Conservation (phyloP, 2,113 vertebrate species). For the Grammomys surdaster region DNA sequence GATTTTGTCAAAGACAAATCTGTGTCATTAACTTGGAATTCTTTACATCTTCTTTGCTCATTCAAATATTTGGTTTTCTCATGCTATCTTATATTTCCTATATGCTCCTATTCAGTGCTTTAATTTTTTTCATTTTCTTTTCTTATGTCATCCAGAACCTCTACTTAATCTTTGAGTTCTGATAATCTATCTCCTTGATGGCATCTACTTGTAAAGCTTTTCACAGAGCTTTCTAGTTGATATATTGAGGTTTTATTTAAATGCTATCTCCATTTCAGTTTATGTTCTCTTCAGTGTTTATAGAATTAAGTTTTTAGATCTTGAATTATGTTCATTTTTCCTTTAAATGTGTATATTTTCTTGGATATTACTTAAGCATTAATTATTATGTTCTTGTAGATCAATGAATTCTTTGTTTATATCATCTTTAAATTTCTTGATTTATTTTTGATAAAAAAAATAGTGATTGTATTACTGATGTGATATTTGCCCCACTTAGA, state of each 20-base stretch:
- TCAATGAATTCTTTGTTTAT: not conserved
- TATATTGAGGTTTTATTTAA: not conserved
- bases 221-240: not conserved
- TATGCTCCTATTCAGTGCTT: not conserved
- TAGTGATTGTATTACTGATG: not conserved
- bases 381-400: not conserved
- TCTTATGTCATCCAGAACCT: not conserved
- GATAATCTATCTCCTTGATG: not conserved
- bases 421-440: not conserved
- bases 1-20: not conserved
- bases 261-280: not conserved
- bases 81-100: not conserved
- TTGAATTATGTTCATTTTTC: not conserved
- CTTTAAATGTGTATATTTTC: not conserved
- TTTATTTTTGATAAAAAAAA: not conserved
- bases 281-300: not conserved
- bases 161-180: not conserved
- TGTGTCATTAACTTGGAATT: not conserved
- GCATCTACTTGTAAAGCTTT: not conserved
- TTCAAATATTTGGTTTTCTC: not conserved
- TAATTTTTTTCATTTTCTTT: not conserved
- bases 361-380: not conserved
- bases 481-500: not conserved
- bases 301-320: not conserved
- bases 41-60: not conserved